Percentiles rank a stretch among this genome's conserved stretches.
Conservation (phyloP, 2,888 invertebrate genomes). For the Tiliacea aurago region DNA sequence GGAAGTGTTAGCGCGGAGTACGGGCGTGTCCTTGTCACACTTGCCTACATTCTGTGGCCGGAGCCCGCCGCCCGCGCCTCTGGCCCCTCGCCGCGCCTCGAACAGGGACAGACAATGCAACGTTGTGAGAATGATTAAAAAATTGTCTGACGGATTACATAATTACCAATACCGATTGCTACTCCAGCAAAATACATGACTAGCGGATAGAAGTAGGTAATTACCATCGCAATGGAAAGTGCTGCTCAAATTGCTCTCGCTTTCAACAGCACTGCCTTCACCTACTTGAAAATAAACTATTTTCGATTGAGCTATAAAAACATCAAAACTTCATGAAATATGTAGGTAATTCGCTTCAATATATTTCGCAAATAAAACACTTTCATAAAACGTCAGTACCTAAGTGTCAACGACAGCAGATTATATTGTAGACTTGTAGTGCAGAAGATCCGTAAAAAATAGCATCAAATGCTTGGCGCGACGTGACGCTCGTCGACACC, state of each 20-base stretch:
- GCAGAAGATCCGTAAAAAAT: slow-evolving; percentile 86
- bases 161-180: slow-evolving; percentile 62
- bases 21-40: slow-evolving; percentile 91
- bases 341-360: slow-evolving; percentile 34
- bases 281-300: slow-evolving; percentile 11
- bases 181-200: slow-evolving; percentile 45
- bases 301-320: slow-evolving; percentile 19
- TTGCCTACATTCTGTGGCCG: slow-evolving; percentile 89
- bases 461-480: slow-evolving; percentile 79
- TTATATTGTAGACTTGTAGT: slow-evolving; percentile 76
- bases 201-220: slow-evolving; percentile 17
- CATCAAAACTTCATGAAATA: slow-evolving; percentile 29
- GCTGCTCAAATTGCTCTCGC: slow-evolving; percentile 50
- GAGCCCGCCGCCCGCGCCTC: slow-evolving; percentile 81
- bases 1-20: slow-evolving; percentile 89
- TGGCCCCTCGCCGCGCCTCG: slow-evolving; percentile 75
- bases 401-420: slow-evolving; percentile 46
- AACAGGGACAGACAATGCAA: slow-evolving; percentile 87
- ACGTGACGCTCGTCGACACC: slow-evolving; percentile 84
- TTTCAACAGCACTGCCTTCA: slow-evolving; percentile 37
- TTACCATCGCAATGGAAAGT: slow-evolving; percentile 40
- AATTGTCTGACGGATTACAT: slow-evolving; percentile 76
- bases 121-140: slow-evolving; percentile 82
- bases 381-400: slow-evolving; percentile 63
- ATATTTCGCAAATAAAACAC: slow-evolving; percentile 49